A percentile compares a stretch with the other conserved stretches of the same genome.
Conservation (phyloP, 2,113 vertebrate genomes). For the Apaloderma vittatum region DNA sequence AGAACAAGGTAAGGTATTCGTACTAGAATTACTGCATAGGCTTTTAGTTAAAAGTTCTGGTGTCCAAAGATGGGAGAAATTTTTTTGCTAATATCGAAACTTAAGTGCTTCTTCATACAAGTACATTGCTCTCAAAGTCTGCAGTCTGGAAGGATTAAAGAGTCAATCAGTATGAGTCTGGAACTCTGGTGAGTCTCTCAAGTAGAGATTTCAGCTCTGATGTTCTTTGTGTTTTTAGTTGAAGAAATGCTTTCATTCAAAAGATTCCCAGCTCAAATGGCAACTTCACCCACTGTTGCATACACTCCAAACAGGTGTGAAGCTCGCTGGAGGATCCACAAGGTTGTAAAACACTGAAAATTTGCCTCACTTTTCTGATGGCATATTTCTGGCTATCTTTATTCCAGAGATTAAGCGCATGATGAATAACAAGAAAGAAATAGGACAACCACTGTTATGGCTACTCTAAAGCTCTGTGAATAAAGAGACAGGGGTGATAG, state of each 20-base stretch:
- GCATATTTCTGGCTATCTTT: background rate
- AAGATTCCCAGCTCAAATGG: background rate
- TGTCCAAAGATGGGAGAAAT: background rate
- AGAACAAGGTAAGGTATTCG: background rate
- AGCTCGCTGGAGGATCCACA: background rate
- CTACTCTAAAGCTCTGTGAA: background rate
- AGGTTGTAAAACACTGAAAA: background rate
- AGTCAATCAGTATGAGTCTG: background rate
- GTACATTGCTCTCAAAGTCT: background rate
- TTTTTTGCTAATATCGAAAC: background rate
- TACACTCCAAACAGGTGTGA: background rate
- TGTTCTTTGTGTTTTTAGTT: background rate
- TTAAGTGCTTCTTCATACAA: background rate
- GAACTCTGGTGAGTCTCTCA: background rate
- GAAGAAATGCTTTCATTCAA: background rate
- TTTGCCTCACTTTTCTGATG: background rate
- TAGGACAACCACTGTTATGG: background rate
- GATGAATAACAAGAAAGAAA: background rate
- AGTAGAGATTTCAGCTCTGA: background rate
- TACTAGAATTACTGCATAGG: background rate
- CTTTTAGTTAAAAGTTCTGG: background rate
- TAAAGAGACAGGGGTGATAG: background rate
- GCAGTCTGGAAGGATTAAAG: background rate
- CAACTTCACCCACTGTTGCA: background rate
- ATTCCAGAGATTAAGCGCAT: background rate